Evolutionary conservation across 2,888 invertebrate species (phyloP), one percentile per base, ranked within the genome.

Genomic region (Heliconius erato): DNA sequence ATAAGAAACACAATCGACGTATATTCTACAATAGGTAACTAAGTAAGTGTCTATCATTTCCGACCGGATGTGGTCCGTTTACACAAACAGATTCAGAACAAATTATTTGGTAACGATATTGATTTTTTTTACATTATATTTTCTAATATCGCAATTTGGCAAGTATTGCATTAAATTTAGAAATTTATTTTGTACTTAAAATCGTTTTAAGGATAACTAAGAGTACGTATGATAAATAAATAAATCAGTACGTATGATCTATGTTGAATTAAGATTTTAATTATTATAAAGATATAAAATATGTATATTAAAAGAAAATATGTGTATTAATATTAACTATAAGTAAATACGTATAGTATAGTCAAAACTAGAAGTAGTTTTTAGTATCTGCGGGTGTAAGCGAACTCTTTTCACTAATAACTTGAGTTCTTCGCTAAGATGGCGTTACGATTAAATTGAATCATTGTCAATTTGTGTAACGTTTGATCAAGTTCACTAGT

Each of bases 401-500:
- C 76, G 35, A 54, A 9, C 6, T 16, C 32, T 59, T 72, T 44
- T 76, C 7, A 63, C 76, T 35, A 12, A 76, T 76, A 59, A 63
- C 7, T 74, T 59, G 65, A 44, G 3, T 9, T 44, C 19, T 16
- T 14, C 23, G 69, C 7, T 44, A 54, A 44, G 23, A 77, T 59
- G 59, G 72, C 69, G 77, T 80, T 76, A 32, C 80, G 74, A 78
- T 81, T 69, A 67, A 79, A 71, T 81, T 78, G 65, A 54, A 49
- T 79, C 74, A 71, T 83, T 79, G 79, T 81, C 40, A 26, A 81
- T 81, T 81, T 81, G 78, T 80, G 80, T 83, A 76, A 81, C 67
- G 74, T 79, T 79, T 79, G 77, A 80, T 85, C 79, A 80, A 84
- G 82, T 81, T 82, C 78, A 35, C 76, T 84, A 74, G 82, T 83